Base-by-base conservation (phyloP, 2,888 invertebrate genomes). In the Chalcosyrphus nemorum region DNA sequence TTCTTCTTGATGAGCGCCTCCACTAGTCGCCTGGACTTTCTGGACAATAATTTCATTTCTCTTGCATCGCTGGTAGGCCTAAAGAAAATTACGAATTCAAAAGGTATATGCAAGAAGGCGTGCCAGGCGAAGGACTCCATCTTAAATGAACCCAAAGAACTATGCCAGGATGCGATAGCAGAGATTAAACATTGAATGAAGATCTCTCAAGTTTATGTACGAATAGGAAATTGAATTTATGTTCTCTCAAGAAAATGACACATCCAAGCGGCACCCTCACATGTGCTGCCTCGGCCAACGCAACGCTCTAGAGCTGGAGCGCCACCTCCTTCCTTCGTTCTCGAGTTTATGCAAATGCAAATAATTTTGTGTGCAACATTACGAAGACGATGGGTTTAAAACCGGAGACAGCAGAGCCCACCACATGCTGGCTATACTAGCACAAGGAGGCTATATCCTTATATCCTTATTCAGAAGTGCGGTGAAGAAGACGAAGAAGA, bases 171-270 rank as follows among this genome's bases (percentile, higher is more conserved):
- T 71, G 61, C 81, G 63, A 71, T 71, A 54, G 66, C 70, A 66
- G 65, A 71, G 70, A 81, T 85, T 81, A 85, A 81, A 81, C 85
- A 50, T 66, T 81, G 85, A 81, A 81, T 85, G 75, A 85, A 85
- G 85, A 81, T 81, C 85, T 85, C 59, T 81, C 81, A 80, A 71
- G 75, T 81, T 63, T 76, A 71, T 81, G 59, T 85, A 71, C 75
- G 81, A 85, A 85, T 80, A 75, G 81, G 85, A 81, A 85, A 85
- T 85, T 81, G 75, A 85, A 85, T 85, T 85, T 85, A 85, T 85
- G 81, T 71, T 84, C 80, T 84, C 80, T 76, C 71, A 85, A 85
- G 85, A 85, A 85, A 35, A 85, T 81, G 85, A 85, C 85, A 81
- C 75, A 81, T 81, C 71, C 66, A 80, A 80, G 52, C 21, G 63